Conservation (phyloP, 2,797 vertebrate genomes). For the Alfaro cultratus region DNA sequence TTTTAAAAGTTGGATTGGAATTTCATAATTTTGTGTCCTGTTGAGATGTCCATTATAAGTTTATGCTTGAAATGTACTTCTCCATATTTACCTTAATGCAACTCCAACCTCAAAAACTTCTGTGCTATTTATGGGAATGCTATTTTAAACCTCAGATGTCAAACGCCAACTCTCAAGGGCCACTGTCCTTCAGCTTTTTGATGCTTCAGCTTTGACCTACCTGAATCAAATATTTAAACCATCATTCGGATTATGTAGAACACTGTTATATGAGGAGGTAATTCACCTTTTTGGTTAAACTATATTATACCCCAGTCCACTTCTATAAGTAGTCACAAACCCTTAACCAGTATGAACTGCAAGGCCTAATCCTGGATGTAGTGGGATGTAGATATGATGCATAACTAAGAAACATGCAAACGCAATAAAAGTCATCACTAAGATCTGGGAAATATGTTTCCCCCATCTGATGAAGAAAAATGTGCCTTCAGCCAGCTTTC, state of each 20-base stretch:
- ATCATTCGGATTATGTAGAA: background rate
- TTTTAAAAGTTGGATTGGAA: no score
- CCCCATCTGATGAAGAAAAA: slow-evolving; percentile 15
- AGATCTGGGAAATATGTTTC: background rate
- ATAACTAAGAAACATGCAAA: background rate
- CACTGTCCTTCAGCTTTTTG: background rate
- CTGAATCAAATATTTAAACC: background rate
- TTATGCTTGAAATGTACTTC: no score
- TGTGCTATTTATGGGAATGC: no score
- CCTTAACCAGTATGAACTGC: background rate
- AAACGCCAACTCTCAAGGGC: no score
- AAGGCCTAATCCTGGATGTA: background rate
- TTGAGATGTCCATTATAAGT: no score
- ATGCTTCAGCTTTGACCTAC: background rate
- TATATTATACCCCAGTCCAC: background rate
- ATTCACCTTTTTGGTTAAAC: background rate
- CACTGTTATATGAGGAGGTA: no score
- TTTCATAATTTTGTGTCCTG: no score
- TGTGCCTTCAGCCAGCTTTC: slow-evolving; percentile 10
- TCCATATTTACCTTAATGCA: no score
- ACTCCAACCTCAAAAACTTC: no score
- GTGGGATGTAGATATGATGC: background rate
- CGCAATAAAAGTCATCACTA: background rate
- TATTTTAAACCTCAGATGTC: no score
- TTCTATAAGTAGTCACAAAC: background rate